A percentile compares a stretch with the other conserved stretches of the same genome.
phyloP scores from a whole-genome alignment of 2,113 vertebrate genomes.

The Myotis yumanensis region DNA sequence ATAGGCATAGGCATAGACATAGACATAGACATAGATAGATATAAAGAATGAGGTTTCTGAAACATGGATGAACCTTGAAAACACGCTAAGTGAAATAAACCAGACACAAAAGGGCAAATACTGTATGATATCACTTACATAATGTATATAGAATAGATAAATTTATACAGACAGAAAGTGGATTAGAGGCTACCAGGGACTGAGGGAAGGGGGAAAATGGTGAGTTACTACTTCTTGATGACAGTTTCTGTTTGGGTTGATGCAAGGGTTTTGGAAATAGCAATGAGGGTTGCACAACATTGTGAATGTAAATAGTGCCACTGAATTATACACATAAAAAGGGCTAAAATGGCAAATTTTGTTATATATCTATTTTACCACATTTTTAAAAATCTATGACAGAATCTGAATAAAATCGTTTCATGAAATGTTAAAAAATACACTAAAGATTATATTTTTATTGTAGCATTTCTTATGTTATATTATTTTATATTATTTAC shows the following conservation, averaged over 20 bases:
- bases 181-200: background rate
- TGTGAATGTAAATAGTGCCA: background rate
- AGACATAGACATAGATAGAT: background rate
- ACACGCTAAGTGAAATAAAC: background rate
- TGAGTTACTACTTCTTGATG: background rate
- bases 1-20: too few species aligned
- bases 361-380: background rate
- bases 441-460: background rate
- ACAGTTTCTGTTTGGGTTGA: background rate
- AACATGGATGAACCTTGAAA: background rate
- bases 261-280: background rate
- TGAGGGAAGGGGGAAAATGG: background rate
- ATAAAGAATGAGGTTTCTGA: background rate
- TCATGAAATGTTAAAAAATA: background rate
- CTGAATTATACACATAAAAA: background rate
- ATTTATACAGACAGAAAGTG: background rate
- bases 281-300: background rate
- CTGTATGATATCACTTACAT: background rate
- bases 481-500: constrained; percentile 5
- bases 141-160: background rate
- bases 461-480: background rate
- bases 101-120: background rate
- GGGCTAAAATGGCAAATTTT: background rate
- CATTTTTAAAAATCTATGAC: background rate
- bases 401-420: constrained; percentile 4